Percentiles rank a stretch among this genome's conserved stretches.
Evolutionary conservation across 2,888 invertebrate species (phyloP).

Genomic region (Stomorhina lunata): DNA sequence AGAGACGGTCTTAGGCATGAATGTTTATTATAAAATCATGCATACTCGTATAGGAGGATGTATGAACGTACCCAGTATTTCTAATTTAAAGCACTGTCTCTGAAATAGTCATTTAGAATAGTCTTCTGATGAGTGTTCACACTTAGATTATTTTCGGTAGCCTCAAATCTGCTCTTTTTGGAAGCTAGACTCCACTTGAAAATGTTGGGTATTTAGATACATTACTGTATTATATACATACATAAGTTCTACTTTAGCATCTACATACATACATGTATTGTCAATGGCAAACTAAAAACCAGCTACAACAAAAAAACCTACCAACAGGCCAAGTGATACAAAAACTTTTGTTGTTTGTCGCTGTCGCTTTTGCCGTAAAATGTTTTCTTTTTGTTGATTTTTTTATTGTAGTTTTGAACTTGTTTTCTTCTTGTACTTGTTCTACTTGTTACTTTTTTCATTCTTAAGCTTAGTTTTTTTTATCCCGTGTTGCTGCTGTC

Average conservation of each 20-base stretch:
- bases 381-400: constrained; percentile 34
- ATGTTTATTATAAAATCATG: too few species aligned
- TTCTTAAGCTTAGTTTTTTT: neutral
- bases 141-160: too few species aligned
- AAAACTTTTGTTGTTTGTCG: constrained; percentile 32
- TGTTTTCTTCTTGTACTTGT: constrained; percentile 58
- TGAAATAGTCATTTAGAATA: too few species aligned
- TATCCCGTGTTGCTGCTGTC: neutral
- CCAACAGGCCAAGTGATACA: constrained; percentile 34
- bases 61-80: too few species aligned
- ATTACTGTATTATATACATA: too few species aligned
- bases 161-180: too few species aligned
- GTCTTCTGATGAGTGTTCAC: too few species aligned
- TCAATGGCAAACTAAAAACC: neutral
- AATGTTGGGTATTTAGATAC: too few species aligned
- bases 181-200: too few species aligned
- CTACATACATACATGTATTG: neutral
- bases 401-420: constrained; percentile 56
- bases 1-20: too few species aligned
- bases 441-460: constrained; percentile 55
- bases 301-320: constrained; percentile 1
- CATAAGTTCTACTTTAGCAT: neutral
- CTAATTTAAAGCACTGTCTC: too few species aligned
- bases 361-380: constrained; percentile 11
- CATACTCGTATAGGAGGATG: too few species aligned